phyloP scores from a whole-genome alignment of 37 sponge, comb jelly and placozoan genomes.

The Petrosia ficiformis region DNA sequence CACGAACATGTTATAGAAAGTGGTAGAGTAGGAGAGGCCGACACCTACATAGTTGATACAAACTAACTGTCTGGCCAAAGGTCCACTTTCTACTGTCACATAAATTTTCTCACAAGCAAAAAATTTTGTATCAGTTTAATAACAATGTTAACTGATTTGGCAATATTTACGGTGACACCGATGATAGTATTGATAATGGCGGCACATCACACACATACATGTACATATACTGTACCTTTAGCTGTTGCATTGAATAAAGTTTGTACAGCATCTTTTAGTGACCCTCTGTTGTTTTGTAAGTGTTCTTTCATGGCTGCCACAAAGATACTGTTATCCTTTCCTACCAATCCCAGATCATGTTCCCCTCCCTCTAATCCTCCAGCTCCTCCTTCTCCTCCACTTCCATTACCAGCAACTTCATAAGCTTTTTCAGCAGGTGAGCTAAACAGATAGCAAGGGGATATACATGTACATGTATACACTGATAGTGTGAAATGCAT shows the following conservation, averaged over 20 bases:
- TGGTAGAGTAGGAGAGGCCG: too few relatives aligned
- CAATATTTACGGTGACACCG: too few relatives aligned
- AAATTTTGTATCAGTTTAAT: too few relatives aligned
- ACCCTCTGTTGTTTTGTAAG: conserved; percentile 27
- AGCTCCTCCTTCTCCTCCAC: neutral
- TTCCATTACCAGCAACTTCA: conserved; percentile 36
- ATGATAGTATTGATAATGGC: too few relatives aligned
- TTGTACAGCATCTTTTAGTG: conserved; percentile 35
- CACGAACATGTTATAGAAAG: too few relatives aligned
- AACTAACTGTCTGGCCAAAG: too few relatives aligned
- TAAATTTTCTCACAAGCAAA: too few relatives aligned
- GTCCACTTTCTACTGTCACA: too few relatives aligned
- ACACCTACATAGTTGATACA: too few relatives aligned
- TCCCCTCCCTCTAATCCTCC: neutral
- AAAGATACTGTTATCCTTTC: conserved; percentile 71
- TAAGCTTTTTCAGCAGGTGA: conserved; percentile 66
- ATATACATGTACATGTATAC: neutral
- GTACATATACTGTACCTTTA: too few relatives aligned
- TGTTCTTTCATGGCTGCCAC: conserved; percentile 60
- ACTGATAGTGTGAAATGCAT: neutral
- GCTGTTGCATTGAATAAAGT: conserved; percentile 51
- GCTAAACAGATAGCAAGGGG: conserved; percentile 1
- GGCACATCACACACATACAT: too few relatives aligned
- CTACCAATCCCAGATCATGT: neutral
- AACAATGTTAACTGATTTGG: too few relatives aligned